These are phyloP conservation scores for Cichlasoma orientale DNA, from an alignment of 2,797 vertebrate genomes.

Conservation along the genomic window DNA sequence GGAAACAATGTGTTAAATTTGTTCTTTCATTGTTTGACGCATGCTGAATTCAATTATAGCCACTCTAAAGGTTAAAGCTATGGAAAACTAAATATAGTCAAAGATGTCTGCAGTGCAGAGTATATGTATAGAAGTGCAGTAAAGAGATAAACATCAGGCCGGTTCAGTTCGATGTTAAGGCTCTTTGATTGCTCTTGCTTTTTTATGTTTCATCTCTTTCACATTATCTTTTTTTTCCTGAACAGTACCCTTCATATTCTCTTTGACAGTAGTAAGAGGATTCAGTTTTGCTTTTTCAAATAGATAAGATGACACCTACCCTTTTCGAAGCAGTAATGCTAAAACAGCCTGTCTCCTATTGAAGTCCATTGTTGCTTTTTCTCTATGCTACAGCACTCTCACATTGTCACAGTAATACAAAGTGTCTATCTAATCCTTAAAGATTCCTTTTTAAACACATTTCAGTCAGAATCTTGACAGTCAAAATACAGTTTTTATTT, in stretches of 20 bases:
- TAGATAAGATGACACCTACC: slow-evolving; percentile 15
- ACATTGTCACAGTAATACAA: slow-evolving; percentile 1
- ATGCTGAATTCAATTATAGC: not conserved
- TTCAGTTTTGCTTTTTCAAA: not conserved
- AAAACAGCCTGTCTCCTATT: not conserved
- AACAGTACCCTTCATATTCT: not conserved
- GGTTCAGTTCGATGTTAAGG: not conserved
- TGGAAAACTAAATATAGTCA: not conserved
- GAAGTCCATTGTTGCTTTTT: slow-evolving; percentile 1
- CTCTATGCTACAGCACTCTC: not conserved
- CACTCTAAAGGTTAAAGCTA: not conserved
- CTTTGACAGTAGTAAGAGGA: not conserved
- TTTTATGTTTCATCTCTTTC: not conserved
- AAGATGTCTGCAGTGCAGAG: not conserved
- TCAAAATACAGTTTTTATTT: not conserved
- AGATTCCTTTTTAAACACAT: not conserved
- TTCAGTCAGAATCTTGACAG: not conserved
- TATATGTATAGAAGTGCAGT: not conserved
- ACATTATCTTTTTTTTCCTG: not conserved
- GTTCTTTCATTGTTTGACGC: not conserved
- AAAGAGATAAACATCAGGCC: not conserved
- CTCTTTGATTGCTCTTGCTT: not conserved
- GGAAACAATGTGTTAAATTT: not conserved
- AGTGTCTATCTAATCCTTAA: not conserved
- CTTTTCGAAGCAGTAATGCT: slow-evolving; percentile 24